phyloP scores from a whole-genome alignment of 2,113 vertebrate species.

The Corythornis cristatus region DNA sequence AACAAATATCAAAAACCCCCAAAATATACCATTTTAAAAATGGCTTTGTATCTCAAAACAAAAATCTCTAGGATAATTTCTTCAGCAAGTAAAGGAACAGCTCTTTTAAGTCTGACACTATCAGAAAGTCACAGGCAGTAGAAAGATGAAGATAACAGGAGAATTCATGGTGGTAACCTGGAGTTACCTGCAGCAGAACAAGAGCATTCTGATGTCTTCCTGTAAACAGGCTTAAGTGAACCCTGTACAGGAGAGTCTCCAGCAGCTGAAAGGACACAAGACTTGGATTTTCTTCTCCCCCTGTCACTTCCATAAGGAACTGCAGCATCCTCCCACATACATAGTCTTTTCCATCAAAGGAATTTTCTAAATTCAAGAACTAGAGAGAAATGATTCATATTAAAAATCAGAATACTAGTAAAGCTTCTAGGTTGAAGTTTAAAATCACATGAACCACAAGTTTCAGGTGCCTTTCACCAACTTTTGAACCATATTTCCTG shows the following conservation, averaged over 20 bases:
- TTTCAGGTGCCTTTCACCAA: accelerated
- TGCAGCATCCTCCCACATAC: conserved; percentile 88
- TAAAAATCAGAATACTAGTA: neutral
- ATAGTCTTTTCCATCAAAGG: conserved; percentile 93
- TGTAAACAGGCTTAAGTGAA: conserved; percentile 88
- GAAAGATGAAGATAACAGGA: neutral
- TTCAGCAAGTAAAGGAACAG: neutral
- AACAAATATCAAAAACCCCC: neutral
- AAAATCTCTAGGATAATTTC: neutral
- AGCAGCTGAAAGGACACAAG: conserved; percentile 89
- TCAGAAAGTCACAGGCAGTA: neutral
- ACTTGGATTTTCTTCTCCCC: conserved; percentile 60
- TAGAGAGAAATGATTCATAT: conserved; percentile 57
- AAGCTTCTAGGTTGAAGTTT: neutral
- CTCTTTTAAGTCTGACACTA: neutral
- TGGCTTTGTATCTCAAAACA: neutral
- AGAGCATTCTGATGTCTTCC: conserved; percentile 87
- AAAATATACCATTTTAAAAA: neutral
- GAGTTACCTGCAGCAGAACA: conserved; percentile 85
- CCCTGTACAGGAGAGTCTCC: conserved; percentile 89
- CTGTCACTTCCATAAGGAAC: conserved; percentile 77
- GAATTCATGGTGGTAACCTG: neutral
- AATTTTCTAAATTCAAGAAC: conserved; percentile 90
- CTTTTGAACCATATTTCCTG: neutral
- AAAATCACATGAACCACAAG: neutral